phyloP scores from a whole-genome alignment of 2,888 invertebrate species.

The Cerceris ruficornis region DNA sequence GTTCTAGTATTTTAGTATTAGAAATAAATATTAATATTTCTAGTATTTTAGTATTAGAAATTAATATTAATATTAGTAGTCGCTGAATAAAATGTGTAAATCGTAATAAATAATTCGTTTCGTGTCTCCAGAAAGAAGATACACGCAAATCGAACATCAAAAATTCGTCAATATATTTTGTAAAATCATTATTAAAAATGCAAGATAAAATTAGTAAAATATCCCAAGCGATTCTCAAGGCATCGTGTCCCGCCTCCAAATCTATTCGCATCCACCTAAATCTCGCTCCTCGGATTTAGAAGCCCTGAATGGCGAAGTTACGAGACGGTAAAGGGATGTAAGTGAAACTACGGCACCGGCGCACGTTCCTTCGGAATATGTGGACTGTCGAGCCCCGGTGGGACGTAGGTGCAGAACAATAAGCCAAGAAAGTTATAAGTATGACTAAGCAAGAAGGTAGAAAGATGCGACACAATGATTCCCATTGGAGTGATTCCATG shows the following conservation, averaged over 20 bases:
- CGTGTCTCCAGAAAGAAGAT: too few species aligned
- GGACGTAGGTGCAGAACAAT: conserved; percentile 59
- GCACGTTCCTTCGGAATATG: conserved; percentile 14
- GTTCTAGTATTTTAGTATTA: too few species aligned
- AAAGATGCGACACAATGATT: conserved; percentile 78
- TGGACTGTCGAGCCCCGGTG: conserved; percentile 22
- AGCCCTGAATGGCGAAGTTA: conserved; percentile 6
- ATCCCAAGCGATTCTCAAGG: neutral
- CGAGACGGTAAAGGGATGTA: conserved; percentile 13
- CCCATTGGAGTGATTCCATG: conserved; percentile 79
- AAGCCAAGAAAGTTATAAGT: conserved; percentile 66
- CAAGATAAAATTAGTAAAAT: neutral
- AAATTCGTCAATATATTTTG: too few species aligned
- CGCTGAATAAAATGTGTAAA: too few species aligned
- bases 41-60: too few species aligned
- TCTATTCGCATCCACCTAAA: conserved; percentile 3
- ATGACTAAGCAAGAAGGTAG: conserved; percentile 74
- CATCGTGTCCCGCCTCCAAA: too few species aligned
- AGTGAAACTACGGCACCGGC: conserved; percentile 38
- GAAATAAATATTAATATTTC: too few species aligned
- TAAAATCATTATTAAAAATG: too few species aligned
- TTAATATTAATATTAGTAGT: too few species aligned
- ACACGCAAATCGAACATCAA: too few species aligned
- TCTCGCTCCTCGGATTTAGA: conserved; percentile 21
- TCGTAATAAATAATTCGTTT: too few species aligned